Conservation (phyloP, 2,113 vertebrate species). For the Eira barbara region DNA sequence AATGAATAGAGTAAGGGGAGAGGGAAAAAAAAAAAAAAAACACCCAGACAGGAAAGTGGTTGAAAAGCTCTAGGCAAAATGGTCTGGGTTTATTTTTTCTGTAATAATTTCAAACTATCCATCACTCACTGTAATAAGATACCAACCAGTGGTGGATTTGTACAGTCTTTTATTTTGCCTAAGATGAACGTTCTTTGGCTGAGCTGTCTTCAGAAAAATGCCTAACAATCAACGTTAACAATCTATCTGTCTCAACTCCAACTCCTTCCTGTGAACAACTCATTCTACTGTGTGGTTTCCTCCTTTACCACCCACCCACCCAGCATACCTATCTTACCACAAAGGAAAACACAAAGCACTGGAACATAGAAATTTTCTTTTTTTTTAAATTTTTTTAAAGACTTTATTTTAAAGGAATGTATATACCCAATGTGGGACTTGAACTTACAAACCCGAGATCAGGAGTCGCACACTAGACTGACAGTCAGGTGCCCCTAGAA, state of each 20-base stretch:
- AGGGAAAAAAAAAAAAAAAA: not conserved
- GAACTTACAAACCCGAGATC: not conserved
- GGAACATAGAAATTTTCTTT: not conserved
- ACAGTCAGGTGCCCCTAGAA: not conserved
- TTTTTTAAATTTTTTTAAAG: not conserved
- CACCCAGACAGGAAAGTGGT: constrained; percentile 32
- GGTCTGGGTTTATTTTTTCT: constrained; percentile 67
- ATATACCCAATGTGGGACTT: not conserved
- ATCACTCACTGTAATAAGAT: constrained; percentile 65
- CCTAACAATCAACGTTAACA: not conserved
- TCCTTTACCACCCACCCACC: not conserved
- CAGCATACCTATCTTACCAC: not conserved
- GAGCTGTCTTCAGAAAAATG: not conserved
- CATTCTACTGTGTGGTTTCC: not conserved
- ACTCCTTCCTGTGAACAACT: not conserved
- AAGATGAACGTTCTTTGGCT: constrained; percentile 5
- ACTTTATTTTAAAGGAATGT: not conserved
- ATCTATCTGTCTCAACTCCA: not conserved
- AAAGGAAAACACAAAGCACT: not conserved
- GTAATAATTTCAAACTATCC: constrained; percentile 70
- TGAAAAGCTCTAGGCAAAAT: constrained; percentile 15
- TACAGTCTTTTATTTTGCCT: constrained; percentile 63
- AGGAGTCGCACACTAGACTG: not conserved
- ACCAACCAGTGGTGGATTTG: constrained; percentile 46
- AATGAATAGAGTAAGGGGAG: constrained; percentile 56